Evolutionary conservation across 2,888 invertebrate species (phyloP), one percentile per base, ranked within the genome.

Genomic region (Serripes groenlandicus): DNA sequence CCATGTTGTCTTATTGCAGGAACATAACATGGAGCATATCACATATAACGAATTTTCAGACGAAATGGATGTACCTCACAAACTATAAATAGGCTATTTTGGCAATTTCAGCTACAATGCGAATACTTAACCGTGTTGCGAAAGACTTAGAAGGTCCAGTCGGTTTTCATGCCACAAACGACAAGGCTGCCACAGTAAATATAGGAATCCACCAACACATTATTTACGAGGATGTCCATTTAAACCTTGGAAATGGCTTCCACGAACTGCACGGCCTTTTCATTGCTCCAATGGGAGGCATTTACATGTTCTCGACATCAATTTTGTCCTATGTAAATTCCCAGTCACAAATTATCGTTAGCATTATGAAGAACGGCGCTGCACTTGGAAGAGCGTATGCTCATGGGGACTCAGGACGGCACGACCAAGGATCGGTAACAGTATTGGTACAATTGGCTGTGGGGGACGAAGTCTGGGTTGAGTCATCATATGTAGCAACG

Each of bases 101-200:
- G n/a, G n/a, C n/a, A n/a, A n/a, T n/a, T n/a, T n/a, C n/a, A n/a
- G n/a, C n/a, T n/a, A n/a, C n/a, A n/a, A n/a, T n/a, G n/a, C n/a
- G n/a, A n/a, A n/a, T n/a, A n/a, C n/a, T n/a, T n/a, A n/a, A n/a
- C n/a, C n/a, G n/a, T 3, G 49, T 49, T 5, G 18, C 49, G 21
- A 49, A 49, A 5, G 28, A 54, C n/a, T 26, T 21, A n/a, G 52
- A 70, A 23, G 70, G 49, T 15, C 70, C 70, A 28, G 52, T 70
- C 21, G 70, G 52, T 15, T 70, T 70, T 54, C 70, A 70, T 70
- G 70, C 70, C 21, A 52, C 54, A 21, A 52, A 32, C 35, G 70
- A 70, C 54, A 26, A n/a, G 11, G 30, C 1, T 15, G 21, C 15
- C 9, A n/a, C 42, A 32, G n/a, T 28, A n/a, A n/a, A 23, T 28